Conservation (phyloP, 2,113 vertebrate genomes). For the Spizaetus ornatus region DNA sequence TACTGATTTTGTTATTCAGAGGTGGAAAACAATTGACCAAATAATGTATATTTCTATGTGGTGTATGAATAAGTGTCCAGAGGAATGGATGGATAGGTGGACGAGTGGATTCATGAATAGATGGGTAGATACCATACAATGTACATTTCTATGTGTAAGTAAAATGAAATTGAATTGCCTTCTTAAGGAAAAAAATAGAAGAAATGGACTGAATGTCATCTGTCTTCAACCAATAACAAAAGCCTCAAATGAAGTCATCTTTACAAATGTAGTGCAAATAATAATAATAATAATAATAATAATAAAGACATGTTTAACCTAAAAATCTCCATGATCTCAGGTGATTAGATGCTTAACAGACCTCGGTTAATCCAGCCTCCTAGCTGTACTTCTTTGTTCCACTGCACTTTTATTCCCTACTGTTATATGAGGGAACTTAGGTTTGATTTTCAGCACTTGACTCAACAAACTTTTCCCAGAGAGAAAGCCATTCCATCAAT, state of each 20-base stretch:
- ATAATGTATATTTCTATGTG: background rate
- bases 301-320: background rate
- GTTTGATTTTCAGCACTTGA: background rate
- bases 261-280: background rate
- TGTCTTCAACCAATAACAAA: background rate
- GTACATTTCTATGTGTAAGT: background rate
- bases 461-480: slow-evolving; percentile 14
- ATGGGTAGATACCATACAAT: background rate
- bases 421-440: background rate
- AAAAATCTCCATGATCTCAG: background rate
- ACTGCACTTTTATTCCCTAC: background rate
- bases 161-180: background rate
- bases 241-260: background rate
- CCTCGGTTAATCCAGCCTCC: background rate
- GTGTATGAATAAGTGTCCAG: background rate
- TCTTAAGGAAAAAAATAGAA: background rate
- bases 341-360: background rate
- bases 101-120: background rate
- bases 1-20: background rate
- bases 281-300: background rate
- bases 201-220: background rate
- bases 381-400: background rate
- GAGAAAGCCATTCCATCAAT: slow-evolving; percentile 16
- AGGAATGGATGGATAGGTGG: background rate
- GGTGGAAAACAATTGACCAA: background rate